Evolutionary conservation across 2,797 vertebrate genomes (phyloP).

Genomic region (Lophotriccus pileatus): DNA sequence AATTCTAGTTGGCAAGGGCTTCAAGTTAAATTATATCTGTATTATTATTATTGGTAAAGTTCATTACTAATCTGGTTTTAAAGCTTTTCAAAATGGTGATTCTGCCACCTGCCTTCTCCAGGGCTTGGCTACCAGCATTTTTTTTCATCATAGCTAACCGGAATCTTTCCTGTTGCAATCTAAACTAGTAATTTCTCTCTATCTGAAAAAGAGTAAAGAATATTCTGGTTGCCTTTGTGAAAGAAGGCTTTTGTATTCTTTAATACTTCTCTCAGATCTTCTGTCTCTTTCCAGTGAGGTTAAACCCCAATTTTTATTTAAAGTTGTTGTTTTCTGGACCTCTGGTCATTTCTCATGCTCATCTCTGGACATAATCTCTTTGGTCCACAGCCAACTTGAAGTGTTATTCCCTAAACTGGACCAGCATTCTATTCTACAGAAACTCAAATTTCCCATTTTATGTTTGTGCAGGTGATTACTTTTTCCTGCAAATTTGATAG

Average conservation of each 20-base stretch:
- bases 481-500: neutral
- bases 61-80: neutral
- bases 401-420: neutral
- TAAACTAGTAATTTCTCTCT: neutral
- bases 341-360: neutral
- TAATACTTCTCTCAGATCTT: neutral
- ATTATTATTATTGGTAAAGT: neutral
- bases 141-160: neutral
- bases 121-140: neutral
- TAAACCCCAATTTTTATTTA: neutral
- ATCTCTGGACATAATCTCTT: neutral
- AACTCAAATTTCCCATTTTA: neutral
- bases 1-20: neutral
- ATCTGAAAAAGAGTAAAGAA: neutral
- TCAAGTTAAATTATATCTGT: neutral
- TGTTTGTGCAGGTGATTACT: neutral
- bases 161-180: neutral
- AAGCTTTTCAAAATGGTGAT: neutral
- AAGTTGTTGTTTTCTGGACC: neutral
- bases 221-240: neutral
- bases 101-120: neutral
- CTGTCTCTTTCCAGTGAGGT: neutral
- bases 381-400: neutral
- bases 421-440: neutral
- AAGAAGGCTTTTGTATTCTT: neutral